phyloP scores from a whole-genome alignment of 2,113 vertebrate species.

The Hiodon tergisus region DNA sequence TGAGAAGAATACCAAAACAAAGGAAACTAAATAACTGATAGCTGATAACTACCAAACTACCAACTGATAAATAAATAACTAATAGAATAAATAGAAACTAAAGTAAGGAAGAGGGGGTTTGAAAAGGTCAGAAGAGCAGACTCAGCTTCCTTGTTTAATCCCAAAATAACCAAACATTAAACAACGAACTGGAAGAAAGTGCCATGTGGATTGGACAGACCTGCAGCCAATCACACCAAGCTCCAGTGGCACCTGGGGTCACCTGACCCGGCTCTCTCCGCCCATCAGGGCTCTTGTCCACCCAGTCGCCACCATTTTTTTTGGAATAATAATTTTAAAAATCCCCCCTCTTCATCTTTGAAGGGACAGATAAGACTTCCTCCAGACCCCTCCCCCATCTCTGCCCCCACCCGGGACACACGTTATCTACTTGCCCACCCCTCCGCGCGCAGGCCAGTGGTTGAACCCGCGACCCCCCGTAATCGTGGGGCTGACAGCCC shows the following conservation, averaged over 20 bases:
- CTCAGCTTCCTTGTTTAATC: constrained; percentile 4
- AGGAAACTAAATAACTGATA: background rate
- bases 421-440: constrained; percentile 59
- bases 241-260: background rate
- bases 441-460: constrained; percentile 47
- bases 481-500: constrained; percentile 51
- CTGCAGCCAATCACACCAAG: too few species aligned
- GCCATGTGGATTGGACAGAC: too few species aligned
- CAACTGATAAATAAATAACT: background rate
- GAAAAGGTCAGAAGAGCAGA: background rate
- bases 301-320: background rate
- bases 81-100: background rate
- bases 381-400: constrained; percentile 10
- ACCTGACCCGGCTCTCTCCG: background rate
- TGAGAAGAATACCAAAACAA: background rate
- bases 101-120: background rate
- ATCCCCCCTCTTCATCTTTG: constrained; percentile 13
- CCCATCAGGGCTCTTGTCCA: background rate
- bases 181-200: too few species aligned
- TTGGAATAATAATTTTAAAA: background rate
- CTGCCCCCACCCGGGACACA: constrained; percentile 42
- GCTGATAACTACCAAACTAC: too few species aligned
- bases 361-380: constrained; percentile 32
- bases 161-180: background rate
- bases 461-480: constrained; percentile 52